phyloP scores from a whole-genome alignment of 2,113 vertebrate genomes.

The Chauna torquata region DNA sequence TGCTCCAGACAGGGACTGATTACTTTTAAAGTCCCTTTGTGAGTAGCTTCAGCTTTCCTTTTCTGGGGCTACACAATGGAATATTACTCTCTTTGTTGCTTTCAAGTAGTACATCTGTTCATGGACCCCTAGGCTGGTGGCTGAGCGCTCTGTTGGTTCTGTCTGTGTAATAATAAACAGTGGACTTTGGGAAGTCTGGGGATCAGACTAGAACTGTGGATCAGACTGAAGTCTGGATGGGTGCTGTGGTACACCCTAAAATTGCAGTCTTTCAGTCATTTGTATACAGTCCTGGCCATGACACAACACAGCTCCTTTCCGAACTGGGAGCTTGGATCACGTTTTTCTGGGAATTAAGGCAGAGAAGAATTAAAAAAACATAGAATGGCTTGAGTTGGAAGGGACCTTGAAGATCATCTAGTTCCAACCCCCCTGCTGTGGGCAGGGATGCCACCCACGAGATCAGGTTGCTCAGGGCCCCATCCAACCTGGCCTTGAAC shows the following conservation, averaged over 20 bases:
- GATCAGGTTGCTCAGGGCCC: too few species aligned
- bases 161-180: neutral
- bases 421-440: too few species aligned
- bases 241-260: neutral
- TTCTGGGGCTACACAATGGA: neutral
- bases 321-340: neutral
- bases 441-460: too few species aligned
- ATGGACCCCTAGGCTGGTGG: accelerated
- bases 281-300: neutral
- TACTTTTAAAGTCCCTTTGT: neutral
- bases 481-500: too few species aligned
- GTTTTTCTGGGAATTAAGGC: neutral
- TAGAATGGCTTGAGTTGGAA: too few species aligned
- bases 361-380: too few species aligned
- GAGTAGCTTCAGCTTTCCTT: neutral
- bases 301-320: neutral
- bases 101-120: neutral
- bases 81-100: neutral
- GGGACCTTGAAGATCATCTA: too few species aligned
- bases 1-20: neutral
- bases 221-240: neutral
- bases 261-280: neutral
- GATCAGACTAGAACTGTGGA: neutral
- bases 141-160: neutral
- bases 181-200: neutral